Evolutionary conservation across 2,888 invertebrate genomes (phyloP), one percentile per base, ranked within the genome.

Genomic region (Enchytraeus crypticus): DNA sequence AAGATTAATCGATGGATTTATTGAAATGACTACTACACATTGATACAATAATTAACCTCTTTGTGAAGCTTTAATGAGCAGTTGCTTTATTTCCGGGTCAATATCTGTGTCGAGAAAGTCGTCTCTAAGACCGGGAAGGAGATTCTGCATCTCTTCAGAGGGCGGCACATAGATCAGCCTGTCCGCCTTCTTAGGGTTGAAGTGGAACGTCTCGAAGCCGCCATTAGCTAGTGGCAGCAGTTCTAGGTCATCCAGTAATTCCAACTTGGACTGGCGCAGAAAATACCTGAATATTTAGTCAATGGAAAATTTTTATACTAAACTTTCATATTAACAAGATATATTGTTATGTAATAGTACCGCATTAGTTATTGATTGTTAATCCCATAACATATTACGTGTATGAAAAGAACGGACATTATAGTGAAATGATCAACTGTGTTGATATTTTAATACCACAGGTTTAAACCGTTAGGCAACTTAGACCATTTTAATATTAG

Each of bases 171-270:
- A 65, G 49, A 65, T 53, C n/a, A 38, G 21, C 3, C 51, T 18
- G 29, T 68, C 63, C 0, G 65, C 64, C 1, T 61, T 53, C 21
- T 61, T 62, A 2, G 64, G 58, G 56, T 64, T 67, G 55, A 23
- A 54, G 58, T 53, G 57, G 46, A 66, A 65, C 2, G 32, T 26
- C 11, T 38, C 45, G 51, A 71, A 72, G 8, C 60, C 63, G 1
- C 69, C 69, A 56, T 69, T 64, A 18, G 67, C 65, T 29, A 73
- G 60, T 23, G 71, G 73, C 14, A 73, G 63, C 26, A 73, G 61
- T 26, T 66, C 56, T 4, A 73, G 57, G 2, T 66, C 70, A 45
- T 68, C 56, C 8, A 72, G 57, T 14, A 67, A 43, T 26, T 69
- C 65, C 27, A 53, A 59, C 32, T 63, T 63, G 21, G 51, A 45